phyloP scores from a whole-genome alignment of 1,140 invertebrate genomes.

The Colletes latitarsis region DNA sequence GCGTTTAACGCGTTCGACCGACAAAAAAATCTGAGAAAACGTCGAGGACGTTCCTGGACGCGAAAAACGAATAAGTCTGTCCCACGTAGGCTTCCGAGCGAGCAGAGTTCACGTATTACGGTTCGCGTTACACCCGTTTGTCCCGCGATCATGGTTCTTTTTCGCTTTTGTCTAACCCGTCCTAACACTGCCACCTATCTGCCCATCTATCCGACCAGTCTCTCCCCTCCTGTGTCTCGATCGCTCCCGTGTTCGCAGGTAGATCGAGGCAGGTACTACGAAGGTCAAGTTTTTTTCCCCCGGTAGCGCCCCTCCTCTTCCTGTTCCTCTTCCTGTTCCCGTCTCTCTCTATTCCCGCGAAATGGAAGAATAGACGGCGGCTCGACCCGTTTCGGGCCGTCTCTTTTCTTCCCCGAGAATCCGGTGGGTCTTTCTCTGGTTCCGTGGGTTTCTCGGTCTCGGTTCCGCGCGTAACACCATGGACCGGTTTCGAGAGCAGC shows the following conservation, averaged over 20 bases:
- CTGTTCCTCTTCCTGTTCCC: not conserved
- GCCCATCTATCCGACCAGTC: not conserved
- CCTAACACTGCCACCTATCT: not conserved
- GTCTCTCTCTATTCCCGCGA: conserved; percentile 24
- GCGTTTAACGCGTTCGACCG: no score
- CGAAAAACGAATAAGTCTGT: no score
- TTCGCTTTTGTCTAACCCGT: no score
- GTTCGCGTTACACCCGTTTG: no score
- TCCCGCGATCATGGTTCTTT: no score
- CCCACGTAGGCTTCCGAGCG: no score
- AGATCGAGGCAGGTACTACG: conserved; percentile 55
- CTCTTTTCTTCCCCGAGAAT: conserved; percentile 20
- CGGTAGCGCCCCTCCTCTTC: conserved; percentile 3
- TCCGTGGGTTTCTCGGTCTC: conserved; percentile 26
- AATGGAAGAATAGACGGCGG: conserved; percentile 18
- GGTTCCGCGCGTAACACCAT: conserved; percentile 45
- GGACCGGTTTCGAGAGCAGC: conserved; percentile 70
- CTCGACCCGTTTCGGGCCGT: conserved; percentile 37
- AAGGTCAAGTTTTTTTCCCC: conserved; percentile 66
- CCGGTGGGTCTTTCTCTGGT: conserved; percentile 18
- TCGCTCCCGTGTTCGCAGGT: conserved; percentile 24
- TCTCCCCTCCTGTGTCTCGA: conserved; percentile 3
- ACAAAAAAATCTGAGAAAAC: no score
- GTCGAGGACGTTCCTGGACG: no score
- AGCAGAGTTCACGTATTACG: no score